Base-by-base conservation (phyloP, 2,888 invertebrate species). In the Diarsia mendica region DNA sequence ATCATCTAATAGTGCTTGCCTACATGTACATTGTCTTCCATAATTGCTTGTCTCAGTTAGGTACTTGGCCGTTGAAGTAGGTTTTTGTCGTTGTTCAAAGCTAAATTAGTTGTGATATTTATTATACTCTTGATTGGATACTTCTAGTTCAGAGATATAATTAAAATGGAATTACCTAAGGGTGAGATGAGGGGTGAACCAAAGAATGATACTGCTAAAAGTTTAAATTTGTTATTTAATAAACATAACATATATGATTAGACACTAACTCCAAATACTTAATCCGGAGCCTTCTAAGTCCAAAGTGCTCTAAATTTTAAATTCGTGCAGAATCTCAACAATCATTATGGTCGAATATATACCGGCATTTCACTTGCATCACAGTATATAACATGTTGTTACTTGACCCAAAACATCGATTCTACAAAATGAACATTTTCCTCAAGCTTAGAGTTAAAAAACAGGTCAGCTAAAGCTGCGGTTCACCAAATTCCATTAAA, bases 401-500 rank as follows among this genome's bases (percentile, higher is more conserved):
- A 66, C 8, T 48, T 51, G 48, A 79, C 8, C 48, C 20, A 61
- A 33, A 53, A 39, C 49, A 33, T 63, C 18, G 8, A 49, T 28
- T 61, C n/a, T 18, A 63, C 13, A 23, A 71, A 66, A 20, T 23
- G 9, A 60, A 44, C 2, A n/a, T 23, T 49, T 68, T 64, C 44
- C 65, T 71, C 49, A 70, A 76, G 46, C 65, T 64, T 65, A 71
- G 78, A 67, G 58, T 61, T 72, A 58, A 65, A 63, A 82, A 85
- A 72, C 73, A 81, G 82, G 86, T 84, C 86, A 79, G 71, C 65
- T 55, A 72, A 71, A 82, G 85, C 77, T 77, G 75, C 78, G 84
- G 86, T 87, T 86, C 80, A 83, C 83, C 73, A 80, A 86, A 87
- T 87, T 87, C 87, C 85, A 85, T 82, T 83, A 87, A 67, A 87